These are phyloP conservation scores for Protonibea diacanthus DNA, from an alignment of 2,797 vertebrate species.

Conservation along the genomic window DNA sequence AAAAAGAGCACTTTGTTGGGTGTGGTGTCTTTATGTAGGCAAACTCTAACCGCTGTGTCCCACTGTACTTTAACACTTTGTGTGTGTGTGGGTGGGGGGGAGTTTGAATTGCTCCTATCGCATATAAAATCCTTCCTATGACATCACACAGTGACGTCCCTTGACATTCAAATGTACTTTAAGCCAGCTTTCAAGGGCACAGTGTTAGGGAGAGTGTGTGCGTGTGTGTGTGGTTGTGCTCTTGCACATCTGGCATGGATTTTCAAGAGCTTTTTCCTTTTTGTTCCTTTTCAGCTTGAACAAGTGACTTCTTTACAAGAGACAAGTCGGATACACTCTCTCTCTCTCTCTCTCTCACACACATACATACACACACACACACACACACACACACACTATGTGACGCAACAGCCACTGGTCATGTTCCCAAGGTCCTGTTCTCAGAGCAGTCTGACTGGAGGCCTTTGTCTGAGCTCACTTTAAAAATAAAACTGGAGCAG, in stretches of 20 bases:
- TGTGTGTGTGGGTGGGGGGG: slow-evolving; percentile 13
- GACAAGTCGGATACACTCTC: slow-evolving; percentile 60
- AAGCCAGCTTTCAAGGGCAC: slow-evolving; percentile 48
- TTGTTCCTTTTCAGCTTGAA: slow-evolving; percentile 70
- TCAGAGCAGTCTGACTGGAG: slow-evolving; percentile 83
- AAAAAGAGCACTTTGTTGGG: slow-evolving; percentile 40
- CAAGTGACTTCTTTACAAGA: slow-evolving; percentile 78
- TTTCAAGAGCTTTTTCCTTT: slow-evolving; percentile 68
- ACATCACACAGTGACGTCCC: slow-evolving; percentile 75
- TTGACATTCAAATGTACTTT: slow-evolving; percentile 70
- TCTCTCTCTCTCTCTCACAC: slow-evolving; percentile 3
- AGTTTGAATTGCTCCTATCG: slow-evolving; percentile 54
- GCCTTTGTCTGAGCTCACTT: slow-evolving; percentile 84
- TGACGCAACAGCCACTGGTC: slow-evolving; percentile 83
- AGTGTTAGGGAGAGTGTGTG: slow-evolving; percentile 16
- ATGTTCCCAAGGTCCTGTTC: slow-evolving; percentile 85
- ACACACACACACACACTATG: slow-evolving; percentile 56
- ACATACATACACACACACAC: slow-evolving; percentile 32
- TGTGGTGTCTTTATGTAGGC: slow-evolving; percentile 56
- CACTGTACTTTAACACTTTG: slow-evolving; percentile 18
- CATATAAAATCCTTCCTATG: slow-evolving; percentile 77
- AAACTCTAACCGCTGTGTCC: slow-evolving; percentile 45
- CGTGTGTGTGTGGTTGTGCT: slow-evolving; percentile 30
- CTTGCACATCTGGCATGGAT: slow-evolving; percentile 74
- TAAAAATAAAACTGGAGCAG: slow-evolving; percentile 85